phyloP scores from a whole-genome alignment of 2,888 invertebrate genomes.

The Agrochola macilenta region DNA sequence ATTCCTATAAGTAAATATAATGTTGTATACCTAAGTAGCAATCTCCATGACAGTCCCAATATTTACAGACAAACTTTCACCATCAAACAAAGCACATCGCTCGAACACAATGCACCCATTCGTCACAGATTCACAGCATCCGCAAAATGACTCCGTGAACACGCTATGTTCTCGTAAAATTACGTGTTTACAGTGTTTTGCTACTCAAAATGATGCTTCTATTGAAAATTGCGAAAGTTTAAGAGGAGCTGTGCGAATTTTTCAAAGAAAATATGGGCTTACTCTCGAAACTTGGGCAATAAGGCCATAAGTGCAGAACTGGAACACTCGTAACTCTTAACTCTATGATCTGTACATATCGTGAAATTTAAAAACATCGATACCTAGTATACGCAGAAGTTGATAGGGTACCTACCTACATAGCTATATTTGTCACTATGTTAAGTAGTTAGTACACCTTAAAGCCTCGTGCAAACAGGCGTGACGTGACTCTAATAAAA shows the following conservation, averaged over 20 bases:
- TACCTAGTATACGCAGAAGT: not conserved
- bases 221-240: constrained; percentile 72
- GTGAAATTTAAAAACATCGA: constrained; percentile 26
- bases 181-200: constrained; percentile 33
- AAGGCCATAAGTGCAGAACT: constrained; percentile 59
- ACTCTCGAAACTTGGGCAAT: constrained; percentile 72
- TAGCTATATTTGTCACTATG: not conserved
- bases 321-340: constrained; percentile 32
- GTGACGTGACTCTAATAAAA: too few relatives aligned
- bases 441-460: too few relatives aligned
- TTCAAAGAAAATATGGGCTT: constrained; percentile 66
- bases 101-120: constrained; percentile 33
- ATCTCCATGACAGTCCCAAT: not conserved
- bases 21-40: not conserved
- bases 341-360: constrained; percentile 30
- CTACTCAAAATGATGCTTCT: constrained; percentile 52
- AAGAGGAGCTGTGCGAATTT: constrained; percentile 63
- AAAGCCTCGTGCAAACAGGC: too few relatives aligned
- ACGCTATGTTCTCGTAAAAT: constrained; percentile 37
- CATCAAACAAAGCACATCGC: constrained; percentile 28
- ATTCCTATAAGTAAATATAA: not conserved
- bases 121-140: constrained; percentile 15
- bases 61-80: constrained; percentile 25
- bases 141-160: constrained; percentile 30
- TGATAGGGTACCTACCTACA: not conserved